These are phyloP conservation scores for Tetraodon nigroviridis DNA, from an alignment of 2,113 vertebrate genomes.

Conservation along the genomic window DNA sequence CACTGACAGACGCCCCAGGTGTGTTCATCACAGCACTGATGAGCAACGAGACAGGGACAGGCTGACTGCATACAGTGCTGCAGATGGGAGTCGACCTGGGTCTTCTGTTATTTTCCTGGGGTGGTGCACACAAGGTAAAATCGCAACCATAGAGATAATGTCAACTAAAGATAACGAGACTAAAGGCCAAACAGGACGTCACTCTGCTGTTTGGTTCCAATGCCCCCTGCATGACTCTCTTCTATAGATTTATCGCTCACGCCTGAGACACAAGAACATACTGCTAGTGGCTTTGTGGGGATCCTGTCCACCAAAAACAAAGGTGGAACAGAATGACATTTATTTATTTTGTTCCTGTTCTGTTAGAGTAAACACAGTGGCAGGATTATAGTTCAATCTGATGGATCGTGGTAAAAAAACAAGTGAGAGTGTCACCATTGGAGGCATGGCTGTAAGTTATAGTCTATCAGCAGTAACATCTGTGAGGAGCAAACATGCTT, in stretches of 20 bases:
- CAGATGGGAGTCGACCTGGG: slow-evolving; percentile 34
- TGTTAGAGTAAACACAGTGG: slow-evolving; percentile 18
- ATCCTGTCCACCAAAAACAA: slow-evolving; percentile 4
- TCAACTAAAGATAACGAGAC: slow-evolving; percentile 71
- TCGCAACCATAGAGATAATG: slow-evolving; percentile 69
- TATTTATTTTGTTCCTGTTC: slow-evolving; percentile 22
- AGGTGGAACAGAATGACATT: slow-evolving; percentile 15
- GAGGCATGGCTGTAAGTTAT: too few species aligned
- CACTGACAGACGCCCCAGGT: slow-evolving; percentile 45
- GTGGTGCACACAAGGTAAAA: slow-evolving; percentile 71
- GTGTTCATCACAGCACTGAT: slow-evolving; percentile 39
- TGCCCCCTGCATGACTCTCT: slow-evolving; percentile 57
- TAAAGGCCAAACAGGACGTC: slow-evolving; percentile 50
- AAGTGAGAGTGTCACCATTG: neutral
- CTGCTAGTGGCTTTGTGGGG: neutral
- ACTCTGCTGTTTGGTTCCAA: slow-evolving; percentile 53
- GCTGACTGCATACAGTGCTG: slow-evolving; percentile 21
- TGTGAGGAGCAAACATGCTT: too few species aligned
- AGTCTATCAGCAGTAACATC: too few species aligned
- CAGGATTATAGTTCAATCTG: neutral
- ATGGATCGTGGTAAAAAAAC: slow-evolving; percentile 9
- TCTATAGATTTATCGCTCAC: slow-evolving; percentile 44
- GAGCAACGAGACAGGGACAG: slow-evolving; percentile 28
- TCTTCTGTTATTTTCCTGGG: slow-evolving; percentile 50
- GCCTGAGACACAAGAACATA: slow-evolving; percentile 40